Conservation (phyloP, 1,140 invertebrate genomes). For the Drosophila azteca region DNA sequence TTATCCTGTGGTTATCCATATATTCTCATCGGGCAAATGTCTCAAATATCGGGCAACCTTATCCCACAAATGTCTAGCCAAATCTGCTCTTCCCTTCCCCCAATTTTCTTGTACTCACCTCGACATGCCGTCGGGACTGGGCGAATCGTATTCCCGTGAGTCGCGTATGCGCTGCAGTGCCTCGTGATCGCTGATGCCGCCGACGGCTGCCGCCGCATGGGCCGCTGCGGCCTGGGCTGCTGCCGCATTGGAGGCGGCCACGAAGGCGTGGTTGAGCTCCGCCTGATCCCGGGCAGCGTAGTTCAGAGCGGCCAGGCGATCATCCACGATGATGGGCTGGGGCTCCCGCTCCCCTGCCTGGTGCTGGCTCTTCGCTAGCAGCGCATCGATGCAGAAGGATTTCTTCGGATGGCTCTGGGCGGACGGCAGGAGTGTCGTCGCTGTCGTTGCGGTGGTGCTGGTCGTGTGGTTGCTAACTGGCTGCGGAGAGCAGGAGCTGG, state of each 20-base stretch:
- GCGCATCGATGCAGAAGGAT: conserved; percentile 88
- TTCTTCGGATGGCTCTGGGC: conserved; percentile 84
- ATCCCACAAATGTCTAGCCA: too few species aligned
- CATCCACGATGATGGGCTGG: conserved; percentile 53
- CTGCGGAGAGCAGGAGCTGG: conserved; percentile 11
- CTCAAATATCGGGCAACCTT: too few species aligned
- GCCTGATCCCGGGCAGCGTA: conserved; percentile 74
- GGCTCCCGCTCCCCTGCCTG: conserved; percentile 28
- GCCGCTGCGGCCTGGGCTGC: conserved; percentile 59
- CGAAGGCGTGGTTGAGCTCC: conserved; percentile 69
- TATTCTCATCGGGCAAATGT: too few species aligned
- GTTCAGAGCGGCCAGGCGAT: conserved; percentile 69
- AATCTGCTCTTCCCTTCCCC: too few species aligned
- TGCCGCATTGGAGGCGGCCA: conserved; percentile 70
- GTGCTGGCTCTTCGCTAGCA: conserved; percentile 84
- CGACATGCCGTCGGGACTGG: conserved; percentile 83
- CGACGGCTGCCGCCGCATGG: conserved; percentile 58
- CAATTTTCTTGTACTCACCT: conserved; percentile 54
- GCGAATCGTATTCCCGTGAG: conserved; percentile 77
- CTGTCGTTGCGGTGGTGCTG: conserved; percentile 43
- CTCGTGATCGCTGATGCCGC: conserved; percentile 75
- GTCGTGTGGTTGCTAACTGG: conserved; percentile 23
- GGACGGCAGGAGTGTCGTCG: conserved; percentile 47
- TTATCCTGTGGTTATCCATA: too few species aligned
- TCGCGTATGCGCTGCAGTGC: conserved; percentile 78